Evolutionary conservation across 2,888 invertebrate species (phyloP), one percentile per base, ranked within the genome.

Genomic region (Nemapogon koenigi): DNA sequence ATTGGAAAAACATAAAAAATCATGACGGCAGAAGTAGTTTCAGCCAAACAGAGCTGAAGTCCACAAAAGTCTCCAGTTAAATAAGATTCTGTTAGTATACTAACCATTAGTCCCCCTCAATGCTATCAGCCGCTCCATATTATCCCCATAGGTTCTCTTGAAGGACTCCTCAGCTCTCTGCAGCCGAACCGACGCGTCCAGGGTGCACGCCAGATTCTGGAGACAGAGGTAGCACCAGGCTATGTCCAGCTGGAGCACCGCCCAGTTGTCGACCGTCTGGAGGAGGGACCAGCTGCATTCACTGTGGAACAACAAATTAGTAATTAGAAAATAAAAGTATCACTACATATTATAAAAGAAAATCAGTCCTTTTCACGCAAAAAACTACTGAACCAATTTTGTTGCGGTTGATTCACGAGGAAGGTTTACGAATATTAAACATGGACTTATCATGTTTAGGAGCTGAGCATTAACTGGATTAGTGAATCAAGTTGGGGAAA

Each of bases 191-290:
- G 86, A 86, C 1, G 90, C 92, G 64, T 92, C 91, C 1, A 43
- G 29, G 2, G 72, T 70, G 1, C 63, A 51, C 0, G 83, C 75
- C 25, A 92, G 80, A 55, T 83, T 87, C 59, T 86, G 83, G 16
- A 94, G 78, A 52, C 87, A 86, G 37, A 92, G 80, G 70, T 93
- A 93, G 62, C 92, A 91, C 93, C 94, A 94, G n/a, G 90, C 87
- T 45, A 93, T 88, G 65, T 94, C 93, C 52, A 94, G 70, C 64
- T 91, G 91, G 19, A 93, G 76, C 3, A 92, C 75, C 0, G 89
- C 93, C 67, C 87, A 90, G 66, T 94, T 94, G 67, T 93, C 93
- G 7, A 91, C 91, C 0, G 82, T 65, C 40, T 85, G 78, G 18
- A 93, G 70, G 35, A 90, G 63, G 16, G 82, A 69, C 0, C 87